Base-by-base conservation (phyloP, 2,113 vertebrate species). In the Scomber colias region DNA sequence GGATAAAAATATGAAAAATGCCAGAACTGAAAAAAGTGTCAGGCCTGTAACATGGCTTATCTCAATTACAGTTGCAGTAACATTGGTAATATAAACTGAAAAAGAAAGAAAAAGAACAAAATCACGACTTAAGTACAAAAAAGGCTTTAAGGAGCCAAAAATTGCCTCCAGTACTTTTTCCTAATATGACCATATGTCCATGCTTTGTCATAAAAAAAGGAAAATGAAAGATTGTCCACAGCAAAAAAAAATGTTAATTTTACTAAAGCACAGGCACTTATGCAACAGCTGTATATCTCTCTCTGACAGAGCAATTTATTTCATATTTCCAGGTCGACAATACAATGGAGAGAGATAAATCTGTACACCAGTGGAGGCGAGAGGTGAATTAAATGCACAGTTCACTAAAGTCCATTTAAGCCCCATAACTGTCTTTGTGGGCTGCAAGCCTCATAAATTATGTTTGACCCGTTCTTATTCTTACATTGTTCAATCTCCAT, bases 321-420 rank as follows among this genome's bases (percentile, higher is more conserved):
- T 65, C 51, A 63, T 49, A 81, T 76, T 78, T 77, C 56, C 50
- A 77, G 77, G 55, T 75, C 27, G 5, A 73, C 30, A 56, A 75
- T 46, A 66, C 63, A 86, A 84, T 49, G 59, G 46, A 50, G 49
- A 57, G 48, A 69, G 78, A 86, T 84, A 45, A 66, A 77, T 81
- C 57, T 66, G 55, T 45, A 50, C 53, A 66, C 30, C 48, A 54
- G 56, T 21, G 64, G 53, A 71, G 55, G 79, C 30, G 48, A 79
- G 64, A 81, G 65, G 55, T 66, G 76, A 84, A 83, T 73, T 71
- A 83, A 85, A 87, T 59, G 59, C 27, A 79, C 64, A 55, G 57
- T 79, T 74, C 84, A 80, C 68, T 72, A 60, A 79, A 82, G 87
- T 87, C 83, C 69, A 84, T 85, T 54, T 75, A 75, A 82, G 57